phyloP scores from a whole-genome alignment of 2,797 vertebrate genomes.

The Sebastes iracundus region DNA sequence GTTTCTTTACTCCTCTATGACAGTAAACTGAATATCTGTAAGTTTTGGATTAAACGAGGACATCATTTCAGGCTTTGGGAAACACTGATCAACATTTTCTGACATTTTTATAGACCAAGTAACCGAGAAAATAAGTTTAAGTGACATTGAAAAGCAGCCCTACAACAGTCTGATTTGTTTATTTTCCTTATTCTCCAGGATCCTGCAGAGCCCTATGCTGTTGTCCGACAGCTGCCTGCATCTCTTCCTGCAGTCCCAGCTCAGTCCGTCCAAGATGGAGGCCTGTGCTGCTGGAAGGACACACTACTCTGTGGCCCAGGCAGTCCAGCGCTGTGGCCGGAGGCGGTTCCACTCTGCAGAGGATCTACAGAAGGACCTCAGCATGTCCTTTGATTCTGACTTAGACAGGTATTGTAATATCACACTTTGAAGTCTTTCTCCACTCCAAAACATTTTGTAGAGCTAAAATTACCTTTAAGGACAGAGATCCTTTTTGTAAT shows the following conservation, averaged over 20 bases:
- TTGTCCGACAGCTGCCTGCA: constrained; percentile 96
- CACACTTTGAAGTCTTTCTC: neutral
- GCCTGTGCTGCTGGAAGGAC: constrained; percentile 92
- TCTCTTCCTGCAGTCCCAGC: constrained; percentile 95
- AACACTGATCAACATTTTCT: too few species aligned
- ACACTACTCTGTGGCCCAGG: constrained; percentile 89
- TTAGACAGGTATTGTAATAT: constrained; percentile 84
- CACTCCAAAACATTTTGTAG: neutral
- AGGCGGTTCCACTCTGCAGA: constrained; percentile 88
- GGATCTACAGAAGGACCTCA: constrained; percentile 76
- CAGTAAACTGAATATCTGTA: too few species aligned
- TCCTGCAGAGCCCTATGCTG: constrained; percentile 85
- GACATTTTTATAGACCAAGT: too few species aligned
- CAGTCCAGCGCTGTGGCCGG: constrained; percentile 84
- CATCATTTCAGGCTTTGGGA: too few species aligned
- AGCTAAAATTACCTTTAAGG: neutral
- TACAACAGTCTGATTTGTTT: neutral
- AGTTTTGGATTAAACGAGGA: too few species aligned
- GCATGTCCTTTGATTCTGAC: constrained; percentile 82
- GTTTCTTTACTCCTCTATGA: too few species aligned
- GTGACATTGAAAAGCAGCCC: too few species aligned
- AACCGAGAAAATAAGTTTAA: too few species aligned
- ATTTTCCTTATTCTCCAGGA: constrained; percentile 71
- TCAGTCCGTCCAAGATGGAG: constrained; percentile 90
- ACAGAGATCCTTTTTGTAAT: neutral